These are phyloP conservation scores for Oscheius sp. DNA, from an alignment of 2,888 invertebrate genomes.

Conservation along the genomic window DNA sequence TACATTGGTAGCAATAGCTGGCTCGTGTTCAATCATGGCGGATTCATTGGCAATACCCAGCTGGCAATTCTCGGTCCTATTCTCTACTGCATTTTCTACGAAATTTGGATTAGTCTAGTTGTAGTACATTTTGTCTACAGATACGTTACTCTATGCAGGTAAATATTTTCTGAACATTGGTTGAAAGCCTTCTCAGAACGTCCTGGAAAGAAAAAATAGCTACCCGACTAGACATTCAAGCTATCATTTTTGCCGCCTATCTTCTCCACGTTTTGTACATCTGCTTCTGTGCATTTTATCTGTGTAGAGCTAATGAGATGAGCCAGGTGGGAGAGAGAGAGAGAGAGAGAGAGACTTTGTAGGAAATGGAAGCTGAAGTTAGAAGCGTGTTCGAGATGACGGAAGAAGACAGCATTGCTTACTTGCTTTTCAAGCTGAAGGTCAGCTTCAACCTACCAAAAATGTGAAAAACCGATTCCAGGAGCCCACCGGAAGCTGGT, in stretches of 20 bases:
- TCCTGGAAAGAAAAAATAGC: conserved; percentile 12
- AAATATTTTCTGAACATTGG: background rate
- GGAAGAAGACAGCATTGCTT: background rate
- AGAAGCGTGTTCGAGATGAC: conserved; percentile 4
- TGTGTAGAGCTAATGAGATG: conserved; percentile 16
- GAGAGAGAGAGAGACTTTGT: background rate
- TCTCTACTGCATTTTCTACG: conserved; percentile 26
- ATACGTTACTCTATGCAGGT: conserved; percentile 14
- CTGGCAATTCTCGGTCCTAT: conserved; percentile 16
- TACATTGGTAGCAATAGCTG: conserved; percentile 19
- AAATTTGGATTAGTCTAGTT: conserved; percentile 20
- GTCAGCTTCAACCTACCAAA: background rate
- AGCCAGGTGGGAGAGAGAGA: background rate
- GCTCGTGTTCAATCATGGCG: conserved; percentile 23
- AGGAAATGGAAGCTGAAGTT: conserved; percentile 8
- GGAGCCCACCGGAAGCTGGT: conserved; percentile 3
- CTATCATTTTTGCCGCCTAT: conserved; percentile 6
- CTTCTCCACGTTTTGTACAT: conserved; percentile 17
- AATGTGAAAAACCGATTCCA: background rate
- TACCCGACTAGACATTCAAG: background rate
- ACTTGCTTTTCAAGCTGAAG: conserved; percentile 16
- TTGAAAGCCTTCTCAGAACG: background rate
- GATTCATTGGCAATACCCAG: conserved; percentile 19
- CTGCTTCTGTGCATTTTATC: conserved; percentile 13
- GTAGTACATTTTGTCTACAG: conserved; percentile 18